These are phyloP conservation scores for Rhagonycha lutea DNA, from an alignment of 2,888 invertebrate genomes.

Conservation along the genomic window DNA sequence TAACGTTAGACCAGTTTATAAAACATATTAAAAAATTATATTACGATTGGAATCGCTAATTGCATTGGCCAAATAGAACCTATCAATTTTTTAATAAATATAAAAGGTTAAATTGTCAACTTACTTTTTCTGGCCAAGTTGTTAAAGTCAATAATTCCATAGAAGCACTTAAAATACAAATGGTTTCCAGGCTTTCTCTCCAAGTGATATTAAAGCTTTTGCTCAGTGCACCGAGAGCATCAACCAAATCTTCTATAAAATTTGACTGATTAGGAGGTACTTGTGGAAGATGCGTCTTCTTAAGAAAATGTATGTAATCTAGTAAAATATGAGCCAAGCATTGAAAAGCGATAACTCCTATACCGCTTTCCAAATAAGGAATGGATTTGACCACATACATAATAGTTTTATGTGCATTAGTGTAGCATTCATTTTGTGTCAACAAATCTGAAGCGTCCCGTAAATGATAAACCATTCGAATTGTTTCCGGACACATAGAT, in stretches of 20 bases:
- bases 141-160: slow-evolving; percentile 60
- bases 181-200: slow-evolving; percentile 77
- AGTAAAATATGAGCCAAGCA: slow-evolving; percentile 64
- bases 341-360: slow-evolving; percentile 68
- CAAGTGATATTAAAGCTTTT: slow-evolving; percentile 74
- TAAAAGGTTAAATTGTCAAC: slow-evolving; percentile 17
- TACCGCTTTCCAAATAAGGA: slow-evolving; percentile 62
- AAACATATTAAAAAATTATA: no score
- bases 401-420: slow-evolving; percentile 59
- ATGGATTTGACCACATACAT: slow-evolving; percentile 63
- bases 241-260: slow-evolving; percentile 68
- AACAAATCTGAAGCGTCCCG: slow-evolving; percentile 53
- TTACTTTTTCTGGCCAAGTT: slow-evolving; percentile 59
- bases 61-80: no score
- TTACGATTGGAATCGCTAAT: no score
- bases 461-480: slow-evolving; percentile 56
- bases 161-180: slow-evolving; percentile 64
- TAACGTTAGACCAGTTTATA: no score
- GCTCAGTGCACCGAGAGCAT: slow-evolving; percentile 67
- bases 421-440: slow-evolving; percentile 49
- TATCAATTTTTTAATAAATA: background rate
- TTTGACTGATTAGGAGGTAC: slow-evolving; percentile 45
- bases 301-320: slow-evolving; percentile 54
- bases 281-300: slow-evolving; percentile 35
- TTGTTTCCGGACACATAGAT: slow-evolving; percentile 66